Percentiles rank a stretch among this genome's conserved stretches.
Evolutionary conservation across 2,113 vertebrate genomes (phyloP).

Genomic region (Thalassarche chlororhynchos): DNA sequence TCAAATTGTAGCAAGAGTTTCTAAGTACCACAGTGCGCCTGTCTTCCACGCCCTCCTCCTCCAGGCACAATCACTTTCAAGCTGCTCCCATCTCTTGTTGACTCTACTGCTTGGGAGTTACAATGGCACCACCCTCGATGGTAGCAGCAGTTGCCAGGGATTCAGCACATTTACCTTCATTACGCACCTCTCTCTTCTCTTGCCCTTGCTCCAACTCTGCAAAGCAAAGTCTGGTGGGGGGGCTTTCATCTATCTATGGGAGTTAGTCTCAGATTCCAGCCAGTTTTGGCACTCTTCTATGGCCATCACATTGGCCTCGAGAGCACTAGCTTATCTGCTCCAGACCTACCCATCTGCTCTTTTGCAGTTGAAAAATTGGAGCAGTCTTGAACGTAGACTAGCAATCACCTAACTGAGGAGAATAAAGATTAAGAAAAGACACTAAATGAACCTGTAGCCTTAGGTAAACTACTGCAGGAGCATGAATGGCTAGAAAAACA

Average conservation of each 20-base stretch:
- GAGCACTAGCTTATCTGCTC: neutral
- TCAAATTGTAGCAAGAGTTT: neutral
- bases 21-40: neutral
- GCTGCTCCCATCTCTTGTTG: neutral
- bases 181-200: neutral
- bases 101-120: neutral
- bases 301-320: neutral
- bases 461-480: neutral
- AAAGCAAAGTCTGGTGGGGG: neutral
- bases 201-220: neutral
- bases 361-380: neutral
- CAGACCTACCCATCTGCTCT: neutral
- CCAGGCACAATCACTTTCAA: neutral
- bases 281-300: neutral
- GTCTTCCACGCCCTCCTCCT: neutral
- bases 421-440: neutral
- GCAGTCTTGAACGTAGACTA: neutral
- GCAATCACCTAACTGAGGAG: neutral
- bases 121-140: fast-evolving
- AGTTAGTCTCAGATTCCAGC: neutral
- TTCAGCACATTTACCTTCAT: neutral
- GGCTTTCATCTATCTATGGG: fast-evolving
- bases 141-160: neutral
- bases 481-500: neutral
- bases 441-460: neutral